Evolutionary conservation across 2,113 vertebrate genomes (phyloP).

Genomic region (Tursiops truncatus): DNA sequence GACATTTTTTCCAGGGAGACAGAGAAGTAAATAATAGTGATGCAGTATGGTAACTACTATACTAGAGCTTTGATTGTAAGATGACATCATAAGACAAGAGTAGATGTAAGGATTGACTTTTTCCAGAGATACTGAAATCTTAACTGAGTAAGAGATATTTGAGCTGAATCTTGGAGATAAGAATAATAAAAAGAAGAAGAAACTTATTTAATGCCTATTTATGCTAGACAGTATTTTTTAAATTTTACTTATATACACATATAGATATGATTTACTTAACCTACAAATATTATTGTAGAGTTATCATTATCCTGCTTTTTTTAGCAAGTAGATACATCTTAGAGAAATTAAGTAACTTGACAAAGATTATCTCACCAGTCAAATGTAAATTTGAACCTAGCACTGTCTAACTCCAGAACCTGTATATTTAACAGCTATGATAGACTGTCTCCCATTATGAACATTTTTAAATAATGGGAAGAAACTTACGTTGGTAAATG

Average conservation of each 20-base stretch:
- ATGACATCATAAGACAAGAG: neutral
- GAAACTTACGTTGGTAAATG: neutral
- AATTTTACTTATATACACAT: neutral
- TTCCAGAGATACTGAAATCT: neutral
- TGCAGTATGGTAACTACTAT: neutral
- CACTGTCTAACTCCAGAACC: neutral
- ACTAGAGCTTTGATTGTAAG: neutral
- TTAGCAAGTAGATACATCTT: neutral
- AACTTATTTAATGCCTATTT: neutral
- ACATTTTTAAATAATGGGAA: neutral
- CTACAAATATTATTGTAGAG: neutral
- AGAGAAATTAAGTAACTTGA: neutral
- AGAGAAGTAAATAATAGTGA: neutral
- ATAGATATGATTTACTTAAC: neutral
- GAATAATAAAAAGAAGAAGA: neutral
- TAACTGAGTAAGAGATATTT: neutral
- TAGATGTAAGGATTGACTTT: neutral
- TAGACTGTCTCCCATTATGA: neutral
- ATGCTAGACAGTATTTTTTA: neutral
- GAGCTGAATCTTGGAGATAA: neutral
- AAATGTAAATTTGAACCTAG: neutral
- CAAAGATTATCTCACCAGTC: neutral
- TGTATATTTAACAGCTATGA: neutral
- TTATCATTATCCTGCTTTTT: neutral
- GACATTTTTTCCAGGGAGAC: neutral